phyloP scores from a whole-genome alignment of 2,888 invertebrate species.

The Drosophila tripunctata region DNA sequence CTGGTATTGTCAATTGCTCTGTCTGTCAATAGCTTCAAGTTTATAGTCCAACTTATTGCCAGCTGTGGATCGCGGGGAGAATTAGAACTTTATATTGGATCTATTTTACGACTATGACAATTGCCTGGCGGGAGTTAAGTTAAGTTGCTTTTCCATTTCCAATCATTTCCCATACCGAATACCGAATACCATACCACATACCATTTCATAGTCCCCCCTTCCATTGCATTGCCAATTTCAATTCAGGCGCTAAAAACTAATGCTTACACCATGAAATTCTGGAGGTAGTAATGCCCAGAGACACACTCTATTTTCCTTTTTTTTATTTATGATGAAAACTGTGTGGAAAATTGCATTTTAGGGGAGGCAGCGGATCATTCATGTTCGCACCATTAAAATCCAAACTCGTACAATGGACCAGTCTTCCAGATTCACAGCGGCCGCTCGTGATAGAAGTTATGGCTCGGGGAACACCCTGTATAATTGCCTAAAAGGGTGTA shows the following conservation, averaged over 20 bases:
- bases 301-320: conserved; percentile 6
- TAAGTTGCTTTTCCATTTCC: conserved; percentile 9
- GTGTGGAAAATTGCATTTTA: conserved; percentile 21
- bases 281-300: conserved; percentile 7
- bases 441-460: conserved; percentile 11
- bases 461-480: not conserved
- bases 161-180: not conserved
- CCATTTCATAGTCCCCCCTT: not conserved
- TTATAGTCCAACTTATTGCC: conserved; percentile 44
- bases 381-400: conserved; percentile 21
- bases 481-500: not conserved
- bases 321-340: conserved; percentile 14
- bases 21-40: conserved; percentile 64
- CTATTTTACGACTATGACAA: conserved; percentile 40
- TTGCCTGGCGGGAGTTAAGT: conserved; percentile 46
- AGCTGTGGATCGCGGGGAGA: conserved; percentile 14
- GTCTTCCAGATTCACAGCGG: conserved; percentile 13
- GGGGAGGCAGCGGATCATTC: conserved; percentile 9
- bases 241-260: conserved; percentile 58
- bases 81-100: conserved; percentile 11
- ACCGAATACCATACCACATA: no score
- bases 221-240: conserved; percentile 41
- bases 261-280: conserved; percentile 55
- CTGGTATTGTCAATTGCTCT: conserved; percentile 48
- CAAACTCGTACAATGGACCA: not conserved